Conservation (phyloP, 2,113 vertebrate genomes). For the Genyomyrus donnyi region DNA sequence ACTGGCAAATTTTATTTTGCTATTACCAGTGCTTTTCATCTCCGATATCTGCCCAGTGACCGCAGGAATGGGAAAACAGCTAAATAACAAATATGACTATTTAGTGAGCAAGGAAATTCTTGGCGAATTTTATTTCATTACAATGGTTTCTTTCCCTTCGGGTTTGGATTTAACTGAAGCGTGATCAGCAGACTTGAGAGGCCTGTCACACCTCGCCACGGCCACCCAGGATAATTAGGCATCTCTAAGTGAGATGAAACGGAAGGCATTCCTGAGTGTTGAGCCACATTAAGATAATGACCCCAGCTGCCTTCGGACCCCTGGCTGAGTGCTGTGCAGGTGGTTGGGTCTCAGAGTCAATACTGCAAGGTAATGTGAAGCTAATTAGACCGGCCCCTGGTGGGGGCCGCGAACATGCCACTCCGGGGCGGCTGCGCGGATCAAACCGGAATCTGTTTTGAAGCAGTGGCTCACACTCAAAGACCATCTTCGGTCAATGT, state of each 20-base stretch:
- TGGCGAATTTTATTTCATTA: conserved; percentile 24
- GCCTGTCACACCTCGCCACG: conserved; percentile 27
- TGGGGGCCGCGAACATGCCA: conserved; percentile 27
- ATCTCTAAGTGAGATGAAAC: conserved; percentile 36
- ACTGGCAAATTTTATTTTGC: background rate
- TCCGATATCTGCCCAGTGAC: background rate
- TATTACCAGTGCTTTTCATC: background rate
- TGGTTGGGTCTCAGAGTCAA: conserved; percentile 43
- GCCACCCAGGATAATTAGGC: conserved; percentile 40
- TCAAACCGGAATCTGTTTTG: conserved; percentile 36
- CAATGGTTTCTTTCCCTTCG: background rate
- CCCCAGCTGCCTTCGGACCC: conserved; percentile 40
- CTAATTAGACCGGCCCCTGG: conserved; percentile 53
- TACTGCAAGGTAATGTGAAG: conserved; percentile 46
- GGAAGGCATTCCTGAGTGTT: conserved; percentile 42
- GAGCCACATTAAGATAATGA: conserved; percentile 41
- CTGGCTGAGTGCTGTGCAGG: conserved; percentile 32
- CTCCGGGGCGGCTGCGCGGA: conserved; percentile 37
- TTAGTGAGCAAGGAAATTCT: background rate
- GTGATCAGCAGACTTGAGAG: conserved; percentile 29
- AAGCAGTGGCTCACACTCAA: conserved; percentile 34
- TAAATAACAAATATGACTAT: background rate
- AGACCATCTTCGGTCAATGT: conserved; percentile 34
- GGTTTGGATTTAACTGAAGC: conserved; percentile 26
- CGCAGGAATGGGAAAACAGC: background rate